Evolutionary conservation across 1,140 invertebrate genomes (phyloP), one percentile per base, ranked within the genome.

Genomic region (Anastrepha ludens): DNA sequence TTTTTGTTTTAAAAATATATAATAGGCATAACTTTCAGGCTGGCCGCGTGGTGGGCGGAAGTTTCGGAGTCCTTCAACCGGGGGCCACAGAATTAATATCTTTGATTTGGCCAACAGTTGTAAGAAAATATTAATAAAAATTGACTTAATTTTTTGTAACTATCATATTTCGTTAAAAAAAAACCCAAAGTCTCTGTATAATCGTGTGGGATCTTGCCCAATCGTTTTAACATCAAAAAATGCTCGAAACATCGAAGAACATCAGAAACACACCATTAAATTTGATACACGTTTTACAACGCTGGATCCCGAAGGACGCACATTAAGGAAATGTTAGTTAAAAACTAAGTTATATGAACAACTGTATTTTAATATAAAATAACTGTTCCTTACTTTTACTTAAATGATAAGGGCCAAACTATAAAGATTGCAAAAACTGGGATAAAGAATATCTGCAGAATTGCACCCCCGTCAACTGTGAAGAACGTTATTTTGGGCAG

Each of bases 401-500:
- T 62, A n/a, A 55, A 15, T 11, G 67, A 64, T 50, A 11, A 88
- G 88, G 81, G 50, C 89, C 88, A 50, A 87, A 90, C 58, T 92
- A 89, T 13, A 78, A n/a, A 20, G 89, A 91, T 59, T 93, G 92
- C 60, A 87, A 86, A 0, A 92, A 90, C 88, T 93, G 90, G 90
- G 92, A 93, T 86, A 88, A 90, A 60, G 88, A 93, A 50, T 93
- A 93, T 50, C 88, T 92, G 0, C 74, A 78, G 1, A 91, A 93
- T 60, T 93, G 92, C 85, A 90, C 88, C 7, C 92, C 92, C 0
- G 85, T 91, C 0, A 89, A 91, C 47, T 93, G 92, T 88, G 91
- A 93, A 87, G 91, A 91, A 70, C 91, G 90, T 0, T 93, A 93
- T 62, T 93, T 93, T 87, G 92, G 92, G 0, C 78, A 89, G 41